These are phyloP conservation scores for Chrysolina haemoptera DNA, from an alignment of 2,888 invertebrate species.

Conservation along the genomic window DNA sequence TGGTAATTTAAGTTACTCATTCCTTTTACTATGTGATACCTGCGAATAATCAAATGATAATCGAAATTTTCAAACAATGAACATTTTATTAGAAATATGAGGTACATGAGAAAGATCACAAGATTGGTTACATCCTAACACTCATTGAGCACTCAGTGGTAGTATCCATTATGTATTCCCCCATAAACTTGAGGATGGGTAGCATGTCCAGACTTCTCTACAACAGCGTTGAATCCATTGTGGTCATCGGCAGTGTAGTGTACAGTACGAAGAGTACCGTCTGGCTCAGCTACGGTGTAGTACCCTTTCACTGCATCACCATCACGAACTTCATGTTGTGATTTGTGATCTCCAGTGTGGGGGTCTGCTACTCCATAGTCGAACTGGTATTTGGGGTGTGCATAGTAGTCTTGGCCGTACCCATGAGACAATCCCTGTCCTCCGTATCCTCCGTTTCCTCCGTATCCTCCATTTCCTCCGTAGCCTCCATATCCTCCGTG, in stretches of 20 bases:
- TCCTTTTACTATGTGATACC: too few species aligned
- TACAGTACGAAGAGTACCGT: constrained; percentile 75
- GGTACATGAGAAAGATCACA: neutral
- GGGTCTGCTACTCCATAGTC: constrained; percentile 73
- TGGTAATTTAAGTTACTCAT: too few species aligned
- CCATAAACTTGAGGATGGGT: neutral
- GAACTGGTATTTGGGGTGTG: constrained; percentile 65
- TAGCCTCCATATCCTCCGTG: constrained; percentile 25
- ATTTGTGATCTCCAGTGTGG: constrained; percentile 73
- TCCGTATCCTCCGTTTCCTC: constrained; percentile 14
- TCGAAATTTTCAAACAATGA: too few species aligned
- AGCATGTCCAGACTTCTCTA: constrained; percentile 34
- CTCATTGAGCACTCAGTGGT: neutral
- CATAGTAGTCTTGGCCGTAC: constrained; percentile 30
- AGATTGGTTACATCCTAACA: neutral
- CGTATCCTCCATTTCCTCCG: constrained; percentile 14
- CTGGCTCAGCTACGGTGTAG: constrained; percentile 75
- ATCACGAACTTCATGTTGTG: constrained; percentile 71
- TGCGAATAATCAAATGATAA: too few species aligned
- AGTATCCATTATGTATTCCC: neutral
- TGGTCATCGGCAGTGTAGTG: constrained; percentile 76
- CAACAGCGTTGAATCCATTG: constrained; percentile 73
- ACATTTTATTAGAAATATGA: neutral
- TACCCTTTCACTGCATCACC: constrained; percentile 75
- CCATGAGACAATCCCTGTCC: constrained; percentile 13